A percentile compares a stretch with the other conserved stretches of the same genome.
Conservation (phyloP, 1,140 invertebrate genomes). For the Holcopasites calliopsidis region DNA sequence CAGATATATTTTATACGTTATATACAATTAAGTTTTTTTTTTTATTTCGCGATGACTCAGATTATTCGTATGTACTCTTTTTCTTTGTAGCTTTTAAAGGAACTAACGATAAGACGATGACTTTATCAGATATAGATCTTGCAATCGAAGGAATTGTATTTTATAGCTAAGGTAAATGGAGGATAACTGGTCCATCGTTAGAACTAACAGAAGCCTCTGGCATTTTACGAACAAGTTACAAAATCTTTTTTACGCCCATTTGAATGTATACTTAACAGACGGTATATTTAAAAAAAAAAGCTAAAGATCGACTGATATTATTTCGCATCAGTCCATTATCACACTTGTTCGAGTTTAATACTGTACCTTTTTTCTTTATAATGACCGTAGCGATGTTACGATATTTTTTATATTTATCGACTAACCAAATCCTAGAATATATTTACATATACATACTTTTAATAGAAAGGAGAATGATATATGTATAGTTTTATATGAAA, state of each 20-base stretch:
- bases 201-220: background rate
- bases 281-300: background rate
- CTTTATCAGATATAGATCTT: conserved; percentile 4
- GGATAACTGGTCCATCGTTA: background rate
- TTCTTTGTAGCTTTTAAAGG: background rate
- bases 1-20: background rate
- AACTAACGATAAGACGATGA: conserved; percentile 14
- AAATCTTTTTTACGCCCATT: background rate
- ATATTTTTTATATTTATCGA: conserved; percentile 54
- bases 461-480: conserved; percentile 33
- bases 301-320: background rate
- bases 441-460: conserved; percentile 29
- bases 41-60: background rate
- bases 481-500: conserved; percentile 36
- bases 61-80: background rate
- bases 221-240: background rate
- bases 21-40: background rate
- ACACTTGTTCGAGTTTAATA: conserved; percentile 17
- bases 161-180: background rate
- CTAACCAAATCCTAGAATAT: conserved; percentile 60
- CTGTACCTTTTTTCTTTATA: conserved; percentile 27
- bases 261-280: background rate
- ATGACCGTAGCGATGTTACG: conserved; percentile 25
- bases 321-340: background rate
- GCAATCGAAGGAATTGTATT: background rate